Conservation (phyloP, 2,888 invertebrate genomes). For the Formica aserva region DNA sequence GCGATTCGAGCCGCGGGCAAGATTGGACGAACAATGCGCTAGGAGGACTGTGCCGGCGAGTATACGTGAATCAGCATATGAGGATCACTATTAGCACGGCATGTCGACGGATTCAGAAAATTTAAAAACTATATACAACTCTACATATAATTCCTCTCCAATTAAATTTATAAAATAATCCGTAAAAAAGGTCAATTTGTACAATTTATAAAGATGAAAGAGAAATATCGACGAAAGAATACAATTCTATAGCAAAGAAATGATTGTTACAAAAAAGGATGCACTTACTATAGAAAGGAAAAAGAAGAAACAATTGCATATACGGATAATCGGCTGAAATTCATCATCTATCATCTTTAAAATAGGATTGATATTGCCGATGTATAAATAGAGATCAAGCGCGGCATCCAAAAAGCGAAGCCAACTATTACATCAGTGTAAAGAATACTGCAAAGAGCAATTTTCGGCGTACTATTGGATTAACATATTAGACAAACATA, state of each 20-base stretch:
- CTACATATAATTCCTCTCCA: not conserved
- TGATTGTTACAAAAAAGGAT: not conserved
- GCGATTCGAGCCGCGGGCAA: conserved; percentile 46
- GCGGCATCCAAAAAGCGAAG: not conserved
- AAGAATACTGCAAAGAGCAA: not conserved
- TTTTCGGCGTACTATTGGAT: not conserved
- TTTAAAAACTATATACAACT: not conserved
- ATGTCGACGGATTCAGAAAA: not conserved
- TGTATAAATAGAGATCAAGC: conserved; percentile 34
- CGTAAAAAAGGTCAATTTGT: not conserved
- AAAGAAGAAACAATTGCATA: not conserved
- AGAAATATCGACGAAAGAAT: not conserved
- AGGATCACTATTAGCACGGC: not conserved
- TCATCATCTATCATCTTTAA: not conserved
- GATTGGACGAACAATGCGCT: conserved; percentile 5
- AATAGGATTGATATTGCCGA: conserved; percentile 20
- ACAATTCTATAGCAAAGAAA: not conserved
- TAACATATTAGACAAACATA: not conserved
- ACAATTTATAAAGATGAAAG: not conserved
- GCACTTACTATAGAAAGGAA: not conserved
- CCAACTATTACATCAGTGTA: conserved; percentile 2
- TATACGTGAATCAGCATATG: conserved; percentile 7
- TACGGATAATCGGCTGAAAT: not conserved
- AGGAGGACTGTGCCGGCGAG: not conserved
- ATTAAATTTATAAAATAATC: not conserved